Evolutionary conservation across 2,113 vertebrate species (phyloP).

Genomic region (Gobiocypris rarus): DNA sequence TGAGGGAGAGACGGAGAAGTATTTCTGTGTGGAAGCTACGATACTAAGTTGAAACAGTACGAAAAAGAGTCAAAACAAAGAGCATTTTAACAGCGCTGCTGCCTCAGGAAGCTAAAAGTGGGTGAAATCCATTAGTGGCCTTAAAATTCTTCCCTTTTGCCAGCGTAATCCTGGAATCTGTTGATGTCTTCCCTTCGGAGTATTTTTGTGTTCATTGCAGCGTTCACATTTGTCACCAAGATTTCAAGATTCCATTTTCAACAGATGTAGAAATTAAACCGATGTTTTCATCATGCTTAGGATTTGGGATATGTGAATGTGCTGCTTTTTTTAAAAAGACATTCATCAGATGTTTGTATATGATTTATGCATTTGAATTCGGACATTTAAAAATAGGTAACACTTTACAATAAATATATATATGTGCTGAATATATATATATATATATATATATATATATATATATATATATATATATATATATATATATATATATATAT

Average conservation of each 20-base stretch:
- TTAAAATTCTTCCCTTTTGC: background rate
- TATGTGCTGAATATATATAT: too few relatives aligned
- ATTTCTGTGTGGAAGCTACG: constrained; percentile 30
- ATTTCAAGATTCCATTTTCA: background rate
- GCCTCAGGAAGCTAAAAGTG: constrained; percentile 18
- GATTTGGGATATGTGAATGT: background rate
- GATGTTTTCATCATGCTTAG: background rate
- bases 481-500: too few relatives aligned
- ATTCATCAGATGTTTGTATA: too few relatives aligned
- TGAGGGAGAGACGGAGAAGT: background rate
- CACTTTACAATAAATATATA: too few relatives aligned
- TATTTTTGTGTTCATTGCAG: background rate
- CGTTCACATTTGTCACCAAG: background rate
- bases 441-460: too few relatives aligned
- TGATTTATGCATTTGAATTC: too few relatives aligned
- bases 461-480: too few relatives aligned
- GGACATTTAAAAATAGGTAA: too few relatives aligned
- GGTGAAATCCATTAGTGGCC: background rate
- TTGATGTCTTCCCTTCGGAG: background rate
- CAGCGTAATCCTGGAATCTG: background rate
- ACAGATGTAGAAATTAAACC: background rate
- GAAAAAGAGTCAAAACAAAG: constrained; percentile 17
- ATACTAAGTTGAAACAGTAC: constrained; percentile 1
- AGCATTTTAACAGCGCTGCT: background rate
- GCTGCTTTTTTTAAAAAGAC: too few relatives aligned